A percentile compares a stretch with the other conserved stretches of the same genome.
Conservation (phyloP, 2,888 invertebrate genomes). For the Nomada fucata region DNA sequence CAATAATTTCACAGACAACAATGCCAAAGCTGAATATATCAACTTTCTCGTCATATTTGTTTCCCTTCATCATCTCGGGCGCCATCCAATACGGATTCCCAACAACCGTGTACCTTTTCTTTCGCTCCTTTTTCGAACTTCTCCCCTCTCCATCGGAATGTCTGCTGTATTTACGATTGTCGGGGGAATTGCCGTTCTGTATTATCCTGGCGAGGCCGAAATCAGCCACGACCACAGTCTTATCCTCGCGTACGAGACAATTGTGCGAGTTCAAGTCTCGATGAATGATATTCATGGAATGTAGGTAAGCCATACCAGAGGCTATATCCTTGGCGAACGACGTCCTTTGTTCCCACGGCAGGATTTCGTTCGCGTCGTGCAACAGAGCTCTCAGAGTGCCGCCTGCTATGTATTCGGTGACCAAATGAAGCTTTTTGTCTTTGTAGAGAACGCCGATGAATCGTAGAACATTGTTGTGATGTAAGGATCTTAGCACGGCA, state of each 20-base stretch:
- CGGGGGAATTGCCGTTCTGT: conserved; percentile 84
- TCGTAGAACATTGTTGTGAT: conserved; percentile 95
- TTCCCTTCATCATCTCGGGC: conserved; percentile 99
- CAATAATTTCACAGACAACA: conserved; percentile 97
- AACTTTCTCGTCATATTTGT: conserved; percentile 97
- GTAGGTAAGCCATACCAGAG: conserved; percentile 96
- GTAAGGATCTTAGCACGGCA: conserved; percentile 94
- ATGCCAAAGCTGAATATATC: conserved; percentile 98
- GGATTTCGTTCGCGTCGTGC: conserved; percentile 89
- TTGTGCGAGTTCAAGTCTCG: conserved; percentile 98
- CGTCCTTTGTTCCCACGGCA: conserved; percentile 93
- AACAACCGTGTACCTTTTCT: conserved; percentile 97
- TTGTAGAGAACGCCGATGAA: conserved; percentile 97
- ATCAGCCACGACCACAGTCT: conserved; percentile 97
- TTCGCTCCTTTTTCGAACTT: conserved; percentile 88
- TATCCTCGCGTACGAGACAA: conserved; percentile 96
- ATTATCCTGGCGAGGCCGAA: conserved; percentile 96
- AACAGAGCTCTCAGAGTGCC: conserved; percentile 95
- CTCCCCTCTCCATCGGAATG: conserved; percentile 84
- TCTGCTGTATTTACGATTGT: conserved; percentile 81
- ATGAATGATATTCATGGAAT: conserved; percentile 97
- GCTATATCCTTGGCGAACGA: conserved; percentile 96
- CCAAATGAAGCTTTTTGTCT: conserved; percentile 94
- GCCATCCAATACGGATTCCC: conserved; percentile 99
- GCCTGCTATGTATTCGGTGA: conserved; percentile 96